These are phyloP conservation scores for Tiliqua scincoides DNA, from an alignment of 2,113 vertebrate species.

Conservation along the genomic window DNA sequence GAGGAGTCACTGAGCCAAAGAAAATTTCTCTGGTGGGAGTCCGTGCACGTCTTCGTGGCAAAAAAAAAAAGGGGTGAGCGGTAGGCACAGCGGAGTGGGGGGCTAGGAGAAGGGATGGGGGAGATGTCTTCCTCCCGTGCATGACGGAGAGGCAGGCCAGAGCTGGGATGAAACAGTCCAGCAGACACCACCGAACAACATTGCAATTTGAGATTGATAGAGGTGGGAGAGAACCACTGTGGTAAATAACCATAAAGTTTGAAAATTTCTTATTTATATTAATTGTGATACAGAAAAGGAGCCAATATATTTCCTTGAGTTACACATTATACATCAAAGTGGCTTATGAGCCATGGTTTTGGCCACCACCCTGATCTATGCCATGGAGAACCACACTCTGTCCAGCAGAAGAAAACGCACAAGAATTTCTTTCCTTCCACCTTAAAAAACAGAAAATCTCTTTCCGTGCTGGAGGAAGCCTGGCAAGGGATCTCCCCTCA, in stretches of 20 bases:
- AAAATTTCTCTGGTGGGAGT: background rate
- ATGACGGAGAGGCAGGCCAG: background rate
- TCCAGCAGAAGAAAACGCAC: background rate
- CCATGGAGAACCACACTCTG: background rate
- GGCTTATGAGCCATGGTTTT: too few species aligned
- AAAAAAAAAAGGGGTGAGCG: background rate
- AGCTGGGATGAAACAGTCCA: accelerated
- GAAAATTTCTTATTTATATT: too few species aligned
- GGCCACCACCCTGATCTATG: too few species aligned
- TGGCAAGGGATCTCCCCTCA: background rate
- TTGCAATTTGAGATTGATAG: too few species aligned
- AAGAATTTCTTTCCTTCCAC: background rate
- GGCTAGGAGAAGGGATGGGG: background rate
- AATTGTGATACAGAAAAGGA: background rate
- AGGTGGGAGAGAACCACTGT: too few species aligned
- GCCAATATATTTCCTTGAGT: too few species aligned
- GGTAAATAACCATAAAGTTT: too few species aligned
- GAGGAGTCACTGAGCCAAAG: background rate
- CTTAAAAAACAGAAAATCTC: background rate
- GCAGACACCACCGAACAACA: accelerated
- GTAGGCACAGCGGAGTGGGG: accelerated
- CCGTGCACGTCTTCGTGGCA: background rate
- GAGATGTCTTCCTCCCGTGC: background rate
- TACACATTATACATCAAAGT: too few species aligned
- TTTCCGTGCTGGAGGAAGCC: too few species aligned